Conservation (phyloP, 2,113 vertebrate species). For the Daubentonia madagascariensis region DNA sequence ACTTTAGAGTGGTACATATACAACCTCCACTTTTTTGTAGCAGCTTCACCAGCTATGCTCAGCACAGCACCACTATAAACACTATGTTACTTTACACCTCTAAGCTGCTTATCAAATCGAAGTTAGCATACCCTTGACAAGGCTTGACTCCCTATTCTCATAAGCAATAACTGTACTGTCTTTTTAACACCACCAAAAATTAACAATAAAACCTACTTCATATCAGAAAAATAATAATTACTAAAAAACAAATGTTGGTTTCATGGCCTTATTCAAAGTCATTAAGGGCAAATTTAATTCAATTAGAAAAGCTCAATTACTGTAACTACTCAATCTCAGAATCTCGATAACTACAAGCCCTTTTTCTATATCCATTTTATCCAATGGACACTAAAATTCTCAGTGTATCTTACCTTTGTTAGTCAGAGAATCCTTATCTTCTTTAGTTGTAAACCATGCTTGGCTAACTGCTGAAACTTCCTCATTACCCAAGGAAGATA, state of each 20-base stretch:
- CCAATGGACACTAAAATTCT: not conserved
- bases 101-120: not conserved
- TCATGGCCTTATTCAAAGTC: not conserved
- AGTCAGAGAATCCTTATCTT: slow-evolving; percentile 97
- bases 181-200: not conserved
- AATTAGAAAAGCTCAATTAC: not conserved
- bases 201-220: not conserved
- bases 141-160: not conserved
- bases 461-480: slow-evolving; percentile 96
- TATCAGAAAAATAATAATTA: not conserved
- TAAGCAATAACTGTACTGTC: not conserved
- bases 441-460: slow-evolving; percentile 99
- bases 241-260: not conserved
- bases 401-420: slow-evolving; percentile 93
- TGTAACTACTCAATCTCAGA: not conserved
- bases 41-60: not conserved
- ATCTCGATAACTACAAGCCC: not conserved
- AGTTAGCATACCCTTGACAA: slow-evolving; percentile 1
- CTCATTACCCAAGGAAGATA: slow-evolving; percentile 88
- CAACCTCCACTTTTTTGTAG: not conserved
- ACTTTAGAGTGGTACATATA: not conserved
- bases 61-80: not conserved
- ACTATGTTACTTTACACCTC: not conserved
- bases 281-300: slow-evolving; percentile 23
- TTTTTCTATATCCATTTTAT: not conserved